Percentiles rank a stretch among this genome's conserved stretches.
Conservation (phyloP, 2,113 vertebrate species). For the Microcebus tavaratra region DNA sequence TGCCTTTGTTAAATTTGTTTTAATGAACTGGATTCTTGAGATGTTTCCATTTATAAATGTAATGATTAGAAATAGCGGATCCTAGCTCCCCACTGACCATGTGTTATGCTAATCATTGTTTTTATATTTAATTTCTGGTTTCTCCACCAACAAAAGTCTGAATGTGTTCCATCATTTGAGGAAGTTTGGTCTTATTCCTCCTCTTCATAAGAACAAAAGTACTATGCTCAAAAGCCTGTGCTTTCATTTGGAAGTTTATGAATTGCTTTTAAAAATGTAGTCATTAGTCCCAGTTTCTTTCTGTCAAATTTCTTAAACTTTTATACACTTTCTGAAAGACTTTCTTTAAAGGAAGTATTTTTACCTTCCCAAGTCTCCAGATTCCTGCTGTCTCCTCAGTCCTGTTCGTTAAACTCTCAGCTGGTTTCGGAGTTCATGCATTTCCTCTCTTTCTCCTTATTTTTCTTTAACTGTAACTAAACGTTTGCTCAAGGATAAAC, state of each 20-base stretch:
- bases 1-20: conserved; percentile 56
- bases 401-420: conserved; percentile 8
- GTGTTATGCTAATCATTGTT: conserved; percentile 48
- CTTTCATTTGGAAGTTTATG: conserved; percentile 53
- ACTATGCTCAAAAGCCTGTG: background rate
- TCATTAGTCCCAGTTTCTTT: conserved; percentile 48
- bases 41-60: conserved; percentile 48
- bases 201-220: conserved; percentile 42
- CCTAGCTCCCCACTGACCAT: background rate
- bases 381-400: conserved; percentile 27
- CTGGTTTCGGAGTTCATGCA: conserved; percentile 24
- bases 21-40: conserved; percentile 56
- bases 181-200: conserved; percentile 29
- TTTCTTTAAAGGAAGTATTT: conserved; percentile 46
- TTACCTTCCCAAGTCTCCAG: conserved; percentile 33
- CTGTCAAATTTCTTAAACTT: conserved; percentile 49
- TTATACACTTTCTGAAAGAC: conserved; percentile 6
- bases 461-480: conserved; percentile 30
- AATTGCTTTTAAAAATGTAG: conserved; percentile 48
- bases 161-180: conserved; percentile 19
- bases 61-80: conserved; percentile 43
- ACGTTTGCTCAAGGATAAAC: background rate
- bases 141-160: conserved; percentile 6
- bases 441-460: conserved; percentile 16
- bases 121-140: conserved; percentile 56